phyloP scores from a whole-genome alignment of 2,113 vertebrate genomes.

The Stercorarius parasiticus region DNA sequence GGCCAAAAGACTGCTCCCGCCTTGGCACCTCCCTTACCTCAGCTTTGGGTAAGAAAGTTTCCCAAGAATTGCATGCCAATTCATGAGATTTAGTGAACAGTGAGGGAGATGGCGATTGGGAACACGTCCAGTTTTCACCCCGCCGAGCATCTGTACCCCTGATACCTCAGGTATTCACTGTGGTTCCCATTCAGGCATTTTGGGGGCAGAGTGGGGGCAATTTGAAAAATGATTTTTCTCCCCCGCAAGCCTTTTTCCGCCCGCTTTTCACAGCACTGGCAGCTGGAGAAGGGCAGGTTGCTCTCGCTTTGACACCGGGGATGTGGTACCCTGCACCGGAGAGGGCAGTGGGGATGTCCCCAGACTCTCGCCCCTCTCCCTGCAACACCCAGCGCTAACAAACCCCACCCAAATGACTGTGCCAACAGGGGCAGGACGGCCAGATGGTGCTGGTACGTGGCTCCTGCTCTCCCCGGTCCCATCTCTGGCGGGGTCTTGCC shows the following conservation, averaged over 20 bases:
- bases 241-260: background rate
- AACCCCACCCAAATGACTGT: background rate
- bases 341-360: background rate
- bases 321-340: fast-evolving
- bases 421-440: background rate
- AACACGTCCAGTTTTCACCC: fast-evolving
- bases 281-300: background rate
- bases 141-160: background rate
- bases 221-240: background rate
- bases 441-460: background rate
- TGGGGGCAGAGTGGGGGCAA: background rate
- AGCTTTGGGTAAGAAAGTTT: background rate
- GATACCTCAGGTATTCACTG: background rate
- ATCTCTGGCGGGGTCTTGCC: background rate
- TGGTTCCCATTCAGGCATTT: background rate
- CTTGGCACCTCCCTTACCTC: background rate
- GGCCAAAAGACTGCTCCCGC: fast-evolving
- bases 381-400: background rate
- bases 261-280: fast-evolving
- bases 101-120: background rate
- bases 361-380: background rate
- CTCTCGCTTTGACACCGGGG: fast-evolving
- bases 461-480: background rate
- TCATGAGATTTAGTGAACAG: background rate
- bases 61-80: background rate